phyloP scores from a whole-genome alignment of 1,140 invertebrate species.

The Eriocheir sinensis region DNA sequence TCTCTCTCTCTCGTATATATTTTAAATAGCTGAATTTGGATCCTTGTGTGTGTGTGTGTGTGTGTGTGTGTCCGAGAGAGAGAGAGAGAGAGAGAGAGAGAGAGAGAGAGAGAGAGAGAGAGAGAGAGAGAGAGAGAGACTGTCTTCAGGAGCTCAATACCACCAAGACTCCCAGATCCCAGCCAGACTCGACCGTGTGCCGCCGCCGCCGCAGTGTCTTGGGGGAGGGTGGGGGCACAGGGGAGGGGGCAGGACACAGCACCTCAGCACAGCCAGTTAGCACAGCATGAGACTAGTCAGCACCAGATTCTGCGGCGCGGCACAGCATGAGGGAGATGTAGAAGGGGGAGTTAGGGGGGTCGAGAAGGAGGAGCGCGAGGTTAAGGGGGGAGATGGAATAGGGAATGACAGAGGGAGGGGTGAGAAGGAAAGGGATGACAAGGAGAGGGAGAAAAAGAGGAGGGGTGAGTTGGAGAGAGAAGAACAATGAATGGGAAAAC shows the following conservation, averaged over 20 bases:
- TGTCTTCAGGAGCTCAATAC: not conserved
- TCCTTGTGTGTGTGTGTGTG: not conserved
- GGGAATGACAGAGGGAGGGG: too few relatives aligned
- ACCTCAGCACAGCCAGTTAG: not conserved
- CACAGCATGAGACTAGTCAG: not conserved
- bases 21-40: not conserved
- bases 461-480: too few relatives aligned
- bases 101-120: too few relatives aligned
- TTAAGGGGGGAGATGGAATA: too few relatives aligned
- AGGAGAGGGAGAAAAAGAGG: too few relatives aligned
- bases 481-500: too few relatives aligned
- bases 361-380: too few relatives aligned
- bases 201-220: slow-evolving; percentile 1
- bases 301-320: not conserved
- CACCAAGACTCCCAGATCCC: not conserved
- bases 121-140: too few relatives aligned
- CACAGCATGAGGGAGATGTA: not conserved
- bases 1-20: too few relatives aligned
- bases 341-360: too few relatives aligned
- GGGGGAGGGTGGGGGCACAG: not conserved
- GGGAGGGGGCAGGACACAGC: not conserved
- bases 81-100: slow-evolving; percentile 13
- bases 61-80: not conserved
- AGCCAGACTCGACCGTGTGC: too few relatives aligned
- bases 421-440: too few relatives aligned